A percentile compares a stretch with the other conserved stretches of the same genome.
phyloP scores from a whole-genome alignment of 2,888 invertebrate species.

The Andrena bucephala region DNA sequence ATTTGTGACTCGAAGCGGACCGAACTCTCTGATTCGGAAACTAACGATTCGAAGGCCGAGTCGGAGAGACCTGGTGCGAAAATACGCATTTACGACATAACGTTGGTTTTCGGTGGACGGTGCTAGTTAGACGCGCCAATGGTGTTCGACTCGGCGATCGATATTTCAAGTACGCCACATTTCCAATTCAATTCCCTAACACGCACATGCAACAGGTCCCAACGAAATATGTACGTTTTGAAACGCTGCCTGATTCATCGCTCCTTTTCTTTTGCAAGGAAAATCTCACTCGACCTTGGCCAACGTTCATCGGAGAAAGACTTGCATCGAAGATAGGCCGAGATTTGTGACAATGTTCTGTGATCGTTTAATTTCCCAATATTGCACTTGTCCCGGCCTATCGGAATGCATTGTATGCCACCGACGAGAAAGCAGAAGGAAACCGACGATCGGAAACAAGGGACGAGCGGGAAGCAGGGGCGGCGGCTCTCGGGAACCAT shows the following conservation, averaged over 20 bases:
- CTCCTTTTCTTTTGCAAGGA: neutral
- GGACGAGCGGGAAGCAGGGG: conserved; percentile 33
- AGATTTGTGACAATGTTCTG: conserved; percentile 85
- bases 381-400: conserved; percentile 86
- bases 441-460: conserved; percentile 17
- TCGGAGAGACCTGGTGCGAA: conserved; percentile 62
- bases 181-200: neutral
- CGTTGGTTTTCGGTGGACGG: neutral
- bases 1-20: conserved; percentile 67
- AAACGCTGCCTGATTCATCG: neutral
- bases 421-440: conserved; percentile 5
- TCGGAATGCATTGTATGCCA: conserved; percentile 80
- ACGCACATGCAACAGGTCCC: neutral
- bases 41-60: conserved; percentile 74
- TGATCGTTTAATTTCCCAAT: conserved; percentile 76
- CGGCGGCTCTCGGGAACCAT: conserved; percentile 11
- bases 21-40: conserved; percentile 76
- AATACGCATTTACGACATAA: neutral
- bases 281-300: neutral
- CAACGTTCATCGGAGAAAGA: conserved; percentile 5
- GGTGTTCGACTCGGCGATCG: neutral
- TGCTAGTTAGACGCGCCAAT: neutral
- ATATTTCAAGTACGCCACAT: neutral
- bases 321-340: conserved; percentile 84
- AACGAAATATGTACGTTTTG: neutral